phyloP scores from a whole-genome alignment of 2,888 invertebrate species.

The Scaptomyza polygonia region DNA sequence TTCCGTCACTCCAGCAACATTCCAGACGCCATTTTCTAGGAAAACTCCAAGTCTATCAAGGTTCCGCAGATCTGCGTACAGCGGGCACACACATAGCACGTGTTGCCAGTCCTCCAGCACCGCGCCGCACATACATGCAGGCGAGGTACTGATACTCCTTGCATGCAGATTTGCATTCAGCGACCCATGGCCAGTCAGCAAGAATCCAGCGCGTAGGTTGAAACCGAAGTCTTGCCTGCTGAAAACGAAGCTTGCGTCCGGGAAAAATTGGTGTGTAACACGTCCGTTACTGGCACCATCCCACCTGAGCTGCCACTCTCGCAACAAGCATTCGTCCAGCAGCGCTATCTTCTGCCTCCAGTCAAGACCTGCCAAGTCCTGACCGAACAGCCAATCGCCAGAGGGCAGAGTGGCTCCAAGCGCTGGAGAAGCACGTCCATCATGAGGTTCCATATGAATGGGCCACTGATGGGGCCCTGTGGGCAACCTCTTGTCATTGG shows the following conservation, averaged over 20 bases:
- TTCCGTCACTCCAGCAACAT: no score
- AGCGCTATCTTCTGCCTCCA: not conserved
- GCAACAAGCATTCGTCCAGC: not conserved
- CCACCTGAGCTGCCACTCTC: no score
- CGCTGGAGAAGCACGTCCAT: constrained; percentile 18
- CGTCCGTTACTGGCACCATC: not conserved
- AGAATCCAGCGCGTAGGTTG: not conserved
- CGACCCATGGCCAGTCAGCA: constrained; percentile 14
- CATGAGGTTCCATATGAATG: constrained; percentile 23
- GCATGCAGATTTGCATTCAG: constrained; percentile 20
- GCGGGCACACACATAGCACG: constrained; percentile 7
- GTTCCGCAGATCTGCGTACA: constrained; percentile 12
- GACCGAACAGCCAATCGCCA: not conserved
- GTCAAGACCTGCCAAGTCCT: not conserved
- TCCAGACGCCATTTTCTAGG: no score
- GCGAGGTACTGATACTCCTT: not conserved
- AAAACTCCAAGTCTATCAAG: not conserved
- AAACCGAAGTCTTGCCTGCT: constrained; percentile 4
- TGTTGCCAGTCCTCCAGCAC: constrained; percentile 1
- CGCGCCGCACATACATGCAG: constrained; percentile 9
- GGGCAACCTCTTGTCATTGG: no score
- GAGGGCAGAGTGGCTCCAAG: not conserved
- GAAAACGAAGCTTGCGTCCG: constrained; percentile 13
- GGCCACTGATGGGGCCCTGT: constrained; percentile 28
- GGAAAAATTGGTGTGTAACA: constrained; percentile 13